Percentiles rank a stretch among this genome's conserved stretches.
These are phyloP conservation scores for Ceyx melanurus DNA, from an alignment of 2,113 vertebrate genomes.

Conservation along the genomic window DNA sequence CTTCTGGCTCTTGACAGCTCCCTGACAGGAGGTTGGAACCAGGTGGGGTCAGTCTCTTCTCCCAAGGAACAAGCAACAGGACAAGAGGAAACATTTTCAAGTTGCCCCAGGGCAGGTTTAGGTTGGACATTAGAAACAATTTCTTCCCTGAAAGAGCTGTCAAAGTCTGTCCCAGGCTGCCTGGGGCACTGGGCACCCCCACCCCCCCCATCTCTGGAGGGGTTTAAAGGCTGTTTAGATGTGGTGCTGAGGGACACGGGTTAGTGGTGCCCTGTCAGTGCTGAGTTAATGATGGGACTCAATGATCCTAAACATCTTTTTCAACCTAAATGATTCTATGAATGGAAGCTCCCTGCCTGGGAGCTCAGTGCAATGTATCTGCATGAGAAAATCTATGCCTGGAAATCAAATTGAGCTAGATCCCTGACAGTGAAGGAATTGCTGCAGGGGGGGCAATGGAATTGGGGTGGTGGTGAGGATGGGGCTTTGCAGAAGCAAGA, in stretches of 20 bases:
- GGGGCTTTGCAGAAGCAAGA: not conserved
- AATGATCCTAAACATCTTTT: not conserved
- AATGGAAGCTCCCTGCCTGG: not conserved
- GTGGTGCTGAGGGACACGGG: not conserved
- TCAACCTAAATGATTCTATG: not conserved
- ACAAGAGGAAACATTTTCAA: not conserved
- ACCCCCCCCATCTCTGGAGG: not conserved
- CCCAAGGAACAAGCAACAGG: not conserved
- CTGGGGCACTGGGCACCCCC: too few relatives aligned
- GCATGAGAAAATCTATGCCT: not conserved
- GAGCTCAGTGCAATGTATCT: not conserved
- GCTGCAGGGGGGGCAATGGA: rapidly evolving
- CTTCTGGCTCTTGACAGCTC: not conserved
- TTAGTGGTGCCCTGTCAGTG: too few relatives aligned
- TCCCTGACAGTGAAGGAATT: not conserved
- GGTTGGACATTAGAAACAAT: not conserved
- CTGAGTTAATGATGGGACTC: not conserved
- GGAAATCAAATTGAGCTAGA: not conserved
- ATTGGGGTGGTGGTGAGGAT: not conserved
- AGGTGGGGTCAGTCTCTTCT: not conserved
- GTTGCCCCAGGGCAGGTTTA: not conserved
- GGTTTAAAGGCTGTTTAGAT: not conserved
- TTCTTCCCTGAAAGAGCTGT: not conserved
- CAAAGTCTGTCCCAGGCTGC: not conserved
- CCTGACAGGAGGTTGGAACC: not conserved